phyloP scores from a whole-genome alignment of 2,888 invertebrate genomes.

The Drosophila meridiana region DNA sequence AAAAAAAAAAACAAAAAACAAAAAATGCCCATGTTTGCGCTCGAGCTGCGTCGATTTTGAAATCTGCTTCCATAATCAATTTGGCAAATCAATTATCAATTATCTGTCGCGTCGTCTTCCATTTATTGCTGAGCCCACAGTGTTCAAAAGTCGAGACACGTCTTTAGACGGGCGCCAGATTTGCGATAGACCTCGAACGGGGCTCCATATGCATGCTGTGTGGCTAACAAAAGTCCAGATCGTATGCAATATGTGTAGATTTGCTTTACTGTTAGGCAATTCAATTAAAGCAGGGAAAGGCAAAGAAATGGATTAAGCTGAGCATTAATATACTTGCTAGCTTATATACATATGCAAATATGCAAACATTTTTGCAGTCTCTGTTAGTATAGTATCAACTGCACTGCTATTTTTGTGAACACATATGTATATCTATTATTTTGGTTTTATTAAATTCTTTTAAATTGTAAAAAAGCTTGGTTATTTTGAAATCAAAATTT shows the following conservation, averaged over 20 bases:
- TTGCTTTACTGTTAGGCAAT: background rate
- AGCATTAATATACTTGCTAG: background rate
- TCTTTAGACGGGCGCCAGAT: slow-evolving; percentile 16
- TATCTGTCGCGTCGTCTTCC: slow-evolving; percentile 54
- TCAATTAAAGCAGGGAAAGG: too few species aligned
- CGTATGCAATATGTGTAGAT: background rate
- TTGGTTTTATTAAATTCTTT: background rate
- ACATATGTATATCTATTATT: background rate
- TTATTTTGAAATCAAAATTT: background rate
- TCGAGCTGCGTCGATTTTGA: slow-evolving; percentile 15
- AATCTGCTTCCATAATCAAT: slow-evolving; percentile 41
- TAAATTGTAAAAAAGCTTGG: background rate
- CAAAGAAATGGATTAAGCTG: too few species aligned
- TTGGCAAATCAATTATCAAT: slow-evolving; percentile 48
- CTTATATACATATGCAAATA: background rate
- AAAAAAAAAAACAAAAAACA: background rate
- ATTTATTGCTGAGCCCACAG: slow-evolving; percentile 5
- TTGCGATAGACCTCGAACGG: slow-evolving; percentile 8
- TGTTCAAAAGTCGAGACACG: slow-evolving; percentile 1
- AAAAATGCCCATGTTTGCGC: slow-evolving; percentile 4
- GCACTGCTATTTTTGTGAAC: too few species aligned
- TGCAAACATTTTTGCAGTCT: too few species aligned
- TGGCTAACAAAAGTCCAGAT: background rate
- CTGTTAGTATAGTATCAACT: too few species aligned
- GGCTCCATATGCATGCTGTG: background rate